Evolutionary conservation across 2,113 vertebrate species (phyloP).

Genomic region (Sardina pilchardus): DNA sequence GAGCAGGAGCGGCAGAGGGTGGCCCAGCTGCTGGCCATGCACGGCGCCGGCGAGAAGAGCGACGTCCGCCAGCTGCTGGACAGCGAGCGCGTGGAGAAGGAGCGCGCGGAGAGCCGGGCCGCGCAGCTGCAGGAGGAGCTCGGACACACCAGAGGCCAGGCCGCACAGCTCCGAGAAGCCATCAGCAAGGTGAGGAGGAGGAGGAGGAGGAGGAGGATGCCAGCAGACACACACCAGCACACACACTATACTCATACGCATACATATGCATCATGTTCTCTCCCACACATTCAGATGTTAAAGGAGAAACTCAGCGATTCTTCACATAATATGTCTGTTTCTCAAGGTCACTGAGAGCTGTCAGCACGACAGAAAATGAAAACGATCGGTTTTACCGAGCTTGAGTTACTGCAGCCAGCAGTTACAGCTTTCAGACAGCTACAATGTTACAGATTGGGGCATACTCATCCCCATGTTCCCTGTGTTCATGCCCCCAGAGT

Average conservation of each 20-base stretch:
- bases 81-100: conserved; percentile 80
- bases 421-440: too few relatives aligned
- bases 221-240: not conserved
- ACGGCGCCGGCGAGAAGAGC: conserved; percentile 80
- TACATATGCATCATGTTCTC: not conserved
- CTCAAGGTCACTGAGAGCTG: too few relatives aligned
- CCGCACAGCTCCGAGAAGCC: conserved; percentile 75
- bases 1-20: conserved; percentile 84
- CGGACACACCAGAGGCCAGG: conserved; percentile 76
- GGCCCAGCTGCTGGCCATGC: conserved; percentile 80
- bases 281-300: too few relatives aligned
- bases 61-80: conserved; percentile 83
- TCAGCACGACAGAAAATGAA: too few relatives aligned
- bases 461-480: too few relatives aligned
- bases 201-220: too few relatives aligned
- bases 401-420: too few relatives aligned
- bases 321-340: too few relatives aligned
- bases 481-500: too few relatives aligned
- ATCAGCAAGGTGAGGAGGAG: conserved; percentile 75
- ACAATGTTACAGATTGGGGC: too few relatives aligned
- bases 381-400: too few relatives aligned
- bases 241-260: not conserved
- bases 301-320: too few relatives aligned
- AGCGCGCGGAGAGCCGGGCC: conserved; percentile 77
- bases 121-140: conserved; percentile 79